Percentiles rank a stretch among this genome's conserved stretches.
phyloP scores from a whole-genome alignment of 2,113 vertebrate genomes.

The Limanda limanda region DNA sequence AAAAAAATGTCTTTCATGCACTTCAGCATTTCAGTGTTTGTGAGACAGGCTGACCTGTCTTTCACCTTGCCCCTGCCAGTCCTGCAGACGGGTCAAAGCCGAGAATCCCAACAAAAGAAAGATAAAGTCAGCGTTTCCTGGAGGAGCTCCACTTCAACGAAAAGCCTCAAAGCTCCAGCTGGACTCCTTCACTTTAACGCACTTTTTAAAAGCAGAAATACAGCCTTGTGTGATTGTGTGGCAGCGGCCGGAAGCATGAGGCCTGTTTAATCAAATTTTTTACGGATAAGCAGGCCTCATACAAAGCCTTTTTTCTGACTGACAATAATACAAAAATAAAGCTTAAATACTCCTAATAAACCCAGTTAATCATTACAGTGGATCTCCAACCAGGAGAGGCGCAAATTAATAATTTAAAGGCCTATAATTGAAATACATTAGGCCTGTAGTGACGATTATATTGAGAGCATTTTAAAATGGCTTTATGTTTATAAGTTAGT shows the following conservation, averaged over 20 bases:
- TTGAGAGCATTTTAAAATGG: too few species aligned
- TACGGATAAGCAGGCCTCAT: not conserved
- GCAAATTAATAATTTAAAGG: constrained; percentile 16
- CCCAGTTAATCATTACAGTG: not conserved
- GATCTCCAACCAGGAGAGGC: not conserved
- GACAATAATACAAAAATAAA: not conserved
- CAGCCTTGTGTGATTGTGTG: not conserved
- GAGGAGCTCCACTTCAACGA: constrained; percentile 42
- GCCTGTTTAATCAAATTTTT: constrained; percentile 10
- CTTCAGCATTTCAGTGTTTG: constrained; percentile 87
- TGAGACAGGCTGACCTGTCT: constrained; percentile 97
- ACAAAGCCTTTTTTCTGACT: not conserved
- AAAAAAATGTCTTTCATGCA: constrained; percentile 12
- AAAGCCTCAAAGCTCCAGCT: constrained; percentile 27
- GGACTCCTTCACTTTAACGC: not conserved
- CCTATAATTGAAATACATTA: constrained; percentile 16
- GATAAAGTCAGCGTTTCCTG: constrained; percentile 92
- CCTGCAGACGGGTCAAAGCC: constrained; percentile 99
- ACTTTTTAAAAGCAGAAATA: not conserved
- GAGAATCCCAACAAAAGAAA: constrained; percentile 91
- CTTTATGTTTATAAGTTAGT: too few species aligned
- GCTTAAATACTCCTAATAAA: not conserved
- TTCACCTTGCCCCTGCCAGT: constrained; percentile 93
- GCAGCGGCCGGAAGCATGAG: not conserved
- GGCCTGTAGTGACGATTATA: constrained; percentile 16